These are phyloP conservation scores for Nezara viridula DNA, from an alignment of 2,888 invertebrate species.

Conservation along the genomic window DNA sequence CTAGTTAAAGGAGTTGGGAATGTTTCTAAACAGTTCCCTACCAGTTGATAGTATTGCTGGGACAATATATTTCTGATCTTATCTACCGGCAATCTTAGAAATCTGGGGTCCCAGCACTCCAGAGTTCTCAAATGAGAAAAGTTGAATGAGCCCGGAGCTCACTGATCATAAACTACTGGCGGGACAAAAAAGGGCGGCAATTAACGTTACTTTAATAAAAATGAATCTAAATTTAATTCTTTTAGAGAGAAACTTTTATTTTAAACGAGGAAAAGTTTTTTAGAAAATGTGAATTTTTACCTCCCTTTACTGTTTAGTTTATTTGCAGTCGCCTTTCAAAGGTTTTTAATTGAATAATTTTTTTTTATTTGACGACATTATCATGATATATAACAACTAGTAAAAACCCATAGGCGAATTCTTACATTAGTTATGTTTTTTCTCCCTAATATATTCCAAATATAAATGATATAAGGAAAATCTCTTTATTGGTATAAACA, in stretches of 20 bases:
- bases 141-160: constrained; percentile 53
- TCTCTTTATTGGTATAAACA: too few species aligned
- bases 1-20: background rate
- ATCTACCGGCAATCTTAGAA: constrained; percentile 39
- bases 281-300: background rate
- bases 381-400: background rate
- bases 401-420: too few species aligned
- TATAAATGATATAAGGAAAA: too few species aligned
- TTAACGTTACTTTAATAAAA: constrained; percentile 42
- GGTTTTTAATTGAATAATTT: background rate
- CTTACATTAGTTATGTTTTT: too few species aligned
- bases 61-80: constrained; percentile 37
- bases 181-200: constrained; percentile 44
- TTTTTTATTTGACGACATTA: background rate
- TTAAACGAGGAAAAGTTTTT: background rate
- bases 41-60: constrained; percentile 28
- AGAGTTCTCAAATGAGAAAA: constrained; percentile 52
- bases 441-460: too few species aligned
- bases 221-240: constrained; percentile 44
- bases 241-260: constrained; percentile 25
- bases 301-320: background rate
- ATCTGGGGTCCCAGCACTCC: background rate
- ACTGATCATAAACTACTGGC: constrained; percentile 45
- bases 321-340: background rate
- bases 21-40: constrained; percentile 24